Evolutionary conservation across 2,113 vertebrate genomes (phyloP).

Genomic region (Nibea albiflora): DNA sequence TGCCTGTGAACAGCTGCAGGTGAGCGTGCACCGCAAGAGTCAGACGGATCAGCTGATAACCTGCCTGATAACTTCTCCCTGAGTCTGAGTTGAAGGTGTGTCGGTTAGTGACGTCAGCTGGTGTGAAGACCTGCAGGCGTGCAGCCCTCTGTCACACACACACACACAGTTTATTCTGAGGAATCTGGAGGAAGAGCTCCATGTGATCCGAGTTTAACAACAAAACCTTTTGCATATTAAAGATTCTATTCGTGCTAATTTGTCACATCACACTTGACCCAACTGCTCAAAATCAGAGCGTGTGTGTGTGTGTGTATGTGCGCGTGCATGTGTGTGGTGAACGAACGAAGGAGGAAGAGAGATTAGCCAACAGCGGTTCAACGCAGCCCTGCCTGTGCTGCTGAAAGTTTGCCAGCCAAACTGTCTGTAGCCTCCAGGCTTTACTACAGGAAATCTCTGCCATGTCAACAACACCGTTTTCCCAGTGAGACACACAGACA

Average conservation of each 20-base stretch:
- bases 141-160: too few species aligned
- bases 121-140: slow-evolving; percentile 17
- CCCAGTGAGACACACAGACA: slow-evolving; percentile 67
- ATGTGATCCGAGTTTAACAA: background rate
- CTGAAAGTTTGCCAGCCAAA: slow-evolving; percentile 76
- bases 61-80: background rate
- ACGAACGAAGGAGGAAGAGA: slow-evolving; percentile 34
- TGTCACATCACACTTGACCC: background rate
- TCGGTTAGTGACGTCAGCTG: background rate
- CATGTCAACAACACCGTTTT: slow-evolving; percentile 78
- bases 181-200: background rate
- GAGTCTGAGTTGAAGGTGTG: background rate
- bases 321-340: background rate
- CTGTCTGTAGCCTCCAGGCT: slow-evolving; percentile 78
- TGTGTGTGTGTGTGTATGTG: background rate
- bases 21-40: background rate
- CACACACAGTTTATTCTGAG: background rate
- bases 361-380: slow-evolving; percentile 57
- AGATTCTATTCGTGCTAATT: too few species aligned
- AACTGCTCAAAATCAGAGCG: background rate
- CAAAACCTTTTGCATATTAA: too few species aligned
- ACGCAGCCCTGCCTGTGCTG: slow-evolving; percentile 58
- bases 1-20: background rate
- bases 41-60: background rate
- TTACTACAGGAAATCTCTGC: slow-evolving; percentile 81